Evolutionary conservation across 2,888 invertebrate species (phyloP), one percentile per base, ranked within the genome.

Genomic region (Sthenelais limicola): DNA sequence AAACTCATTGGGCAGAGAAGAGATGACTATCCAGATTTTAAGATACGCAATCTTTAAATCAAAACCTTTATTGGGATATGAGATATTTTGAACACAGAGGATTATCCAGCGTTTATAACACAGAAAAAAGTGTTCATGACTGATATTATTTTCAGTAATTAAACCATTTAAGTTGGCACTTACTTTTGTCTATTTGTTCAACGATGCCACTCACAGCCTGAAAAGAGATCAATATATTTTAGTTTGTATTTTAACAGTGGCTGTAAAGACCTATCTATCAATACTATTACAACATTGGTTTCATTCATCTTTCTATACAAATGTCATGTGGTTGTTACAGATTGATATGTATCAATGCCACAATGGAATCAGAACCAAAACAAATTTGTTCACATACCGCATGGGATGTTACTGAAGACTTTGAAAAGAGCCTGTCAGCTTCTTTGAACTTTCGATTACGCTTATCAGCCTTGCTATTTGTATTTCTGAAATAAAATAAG

Each of bases 371-470:
- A 24, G 33, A 33, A 71, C 21, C 9, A 70, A 72, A 43, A 33
- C 35, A 26, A 33, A 32, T n/a, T 26, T 26, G 47, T 33, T 68
- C 47, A 84, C 85, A 78, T 80, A 86, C 86, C 18, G 86, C 85
- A 38, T 86, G 85, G 30, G 86, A 86, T 26, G 98, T 98, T 79
- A 98, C 98, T 33, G 98, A 98, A 7, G 98, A 98, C 89, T 97
- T 97, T 0, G 97, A 97, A 88, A 98, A 98, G 12, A 98, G 89
- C 83, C 99, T 90, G 88, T 98, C 98, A 12, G 97, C 97, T 89
- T 98, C 97, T 90, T 98, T 97, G 83, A 97, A 97, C 88, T 98
- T 98, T 80, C 97, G 91, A 88, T 97, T 97, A 71, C 97, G 90
- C 89, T 97, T 98, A 86, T 98, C 97, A 62, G 95, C 94, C 90